phyloP scores from a whole-genome alignment of 2,113 vertebrate species.

The Neoarius graeffei region DNA sequence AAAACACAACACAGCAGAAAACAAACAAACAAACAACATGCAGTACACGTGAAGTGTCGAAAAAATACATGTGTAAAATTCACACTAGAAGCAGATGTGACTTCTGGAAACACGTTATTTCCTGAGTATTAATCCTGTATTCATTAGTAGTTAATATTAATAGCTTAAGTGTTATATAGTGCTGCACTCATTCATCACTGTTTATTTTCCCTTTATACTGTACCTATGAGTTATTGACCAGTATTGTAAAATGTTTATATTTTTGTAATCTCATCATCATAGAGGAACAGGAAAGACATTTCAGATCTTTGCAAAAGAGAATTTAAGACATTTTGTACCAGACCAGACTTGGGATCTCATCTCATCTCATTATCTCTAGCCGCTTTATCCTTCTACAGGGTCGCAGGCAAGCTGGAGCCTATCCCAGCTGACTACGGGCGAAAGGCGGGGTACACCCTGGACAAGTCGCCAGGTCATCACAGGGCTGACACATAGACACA shows the following conservation, averaged over 20 bases:
- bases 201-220: not conserved
- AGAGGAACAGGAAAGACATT: too few species aligned
- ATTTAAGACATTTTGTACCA: too few species aligned
- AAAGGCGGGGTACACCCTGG: too few species aligned
- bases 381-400: too few species aligned
- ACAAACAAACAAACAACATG: not conserved
- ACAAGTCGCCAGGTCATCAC: too few species aligned
- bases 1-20: not conserved
- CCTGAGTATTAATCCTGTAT: not conserved
- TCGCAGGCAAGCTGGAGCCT: too few species aligned
- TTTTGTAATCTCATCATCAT: not conserved
- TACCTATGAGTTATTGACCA: not conserved
- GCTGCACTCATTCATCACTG: not conserved
- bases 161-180: not conserved
- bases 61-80: not conserved
- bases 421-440: too few species aligned
- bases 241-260: not conserved
- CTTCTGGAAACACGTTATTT: not conserved
- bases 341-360: too few species aligned
- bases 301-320: too few species aligned
- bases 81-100: not conserved
- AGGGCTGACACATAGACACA: too few species aligned
- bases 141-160: not conserved
- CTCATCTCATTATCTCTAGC: too few species aligned
- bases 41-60: not conserved